These are phyloP conservation scores for Nineta flava DNA, from an alignment of 2,888 invertebrate genomes.

Conservation along the genomic window DNA sequence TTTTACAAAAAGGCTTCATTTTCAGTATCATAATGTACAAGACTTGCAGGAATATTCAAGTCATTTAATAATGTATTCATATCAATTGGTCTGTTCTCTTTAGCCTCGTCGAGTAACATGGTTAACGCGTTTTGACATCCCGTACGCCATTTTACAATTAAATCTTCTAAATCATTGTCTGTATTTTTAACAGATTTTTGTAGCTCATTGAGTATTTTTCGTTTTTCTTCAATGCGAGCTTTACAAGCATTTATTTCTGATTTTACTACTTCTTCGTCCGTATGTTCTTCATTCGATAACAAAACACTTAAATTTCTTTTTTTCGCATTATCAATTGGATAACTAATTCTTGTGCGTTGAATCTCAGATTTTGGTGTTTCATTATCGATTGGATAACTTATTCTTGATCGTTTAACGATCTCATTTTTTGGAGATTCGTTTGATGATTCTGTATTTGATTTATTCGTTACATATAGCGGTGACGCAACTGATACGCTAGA, in stretches of 20 bases:
- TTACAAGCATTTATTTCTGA: background rate
- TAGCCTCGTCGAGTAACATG: constrained; percentile 29
- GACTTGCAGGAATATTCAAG: constrained; percentile 31
- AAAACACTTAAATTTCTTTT: no score
- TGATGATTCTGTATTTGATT: no score
- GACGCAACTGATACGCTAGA: no score
- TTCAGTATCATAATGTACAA: constrained; percentile 34
- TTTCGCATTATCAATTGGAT: no score
- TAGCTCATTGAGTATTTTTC: background rate
- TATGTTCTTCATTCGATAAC: no score
- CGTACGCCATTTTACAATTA: constrained; percentile 35
- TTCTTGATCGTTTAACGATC: no score
- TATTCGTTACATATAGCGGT: no score
- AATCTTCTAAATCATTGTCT: constrained; percentile 20
- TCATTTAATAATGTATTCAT: constrained; percentile 31
- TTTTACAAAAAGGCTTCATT: constrained; percentile 30
- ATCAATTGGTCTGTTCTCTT: constrained; percentile 27
- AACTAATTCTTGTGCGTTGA: no score
- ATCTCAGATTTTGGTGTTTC: no score
- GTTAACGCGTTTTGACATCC: constrained; percentile 35
- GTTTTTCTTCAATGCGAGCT: background rate
- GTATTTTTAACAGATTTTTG: background rate
- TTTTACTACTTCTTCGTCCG: background rate
- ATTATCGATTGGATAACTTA: no score
- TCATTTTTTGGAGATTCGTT: no score